A percentile compares a stretch with the other conserved stretches of the same genome.
phyloP scores from a whole-genome alignment of 2,797 vertebrate genomes.

The Cynopterus sphinx region DNA sequence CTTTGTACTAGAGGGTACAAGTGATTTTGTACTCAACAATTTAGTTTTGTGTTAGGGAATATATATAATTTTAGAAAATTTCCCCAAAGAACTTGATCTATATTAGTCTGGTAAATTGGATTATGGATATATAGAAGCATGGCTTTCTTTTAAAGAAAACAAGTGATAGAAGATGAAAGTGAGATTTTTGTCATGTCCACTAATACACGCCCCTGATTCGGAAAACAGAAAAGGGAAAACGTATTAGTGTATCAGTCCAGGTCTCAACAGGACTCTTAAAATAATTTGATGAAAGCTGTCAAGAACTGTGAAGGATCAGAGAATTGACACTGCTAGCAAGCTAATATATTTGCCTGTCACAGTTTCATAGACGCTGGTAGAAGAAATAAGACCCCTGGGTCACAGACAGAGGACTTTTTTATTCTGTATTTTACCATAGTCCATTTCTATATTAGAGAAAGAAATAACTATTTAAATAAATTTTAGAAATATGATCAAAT shows the following conservation, averaged over 20 bases:
- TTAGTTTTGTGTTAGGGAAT: background rate
- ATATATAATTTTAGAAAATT: background rate
- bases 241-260: background rate
- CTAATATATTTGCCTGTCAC: background rate
- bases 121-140: background rate
- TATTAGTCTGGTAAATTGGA: background rate
- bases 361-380: background rate
- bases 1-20: background rate
- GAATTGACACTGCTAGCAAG: background rate
- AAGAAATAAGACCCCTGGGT: background rate
- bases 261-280: background rate
- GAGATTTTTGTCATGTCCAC: background rate
- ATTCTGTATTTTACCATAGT: background rate
- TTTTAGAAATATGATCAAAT: background rate
- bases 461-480: background rate
- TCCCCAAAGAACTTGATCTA: background rate
- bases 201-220: background rate
- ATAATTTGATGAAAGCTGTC: background rate
- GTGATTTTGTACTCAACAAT: background rate
- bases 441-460: background rate
- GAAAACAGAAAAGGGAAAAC: background rate
- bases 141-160: background rate
- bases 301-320: background rate
- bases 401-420: background rate
- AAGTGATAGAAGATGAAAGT: background rate